phyloP scores from a whole-genome alignment of 2,113 vertebrate genomes.

The Lipophrys pholis region DNA sequence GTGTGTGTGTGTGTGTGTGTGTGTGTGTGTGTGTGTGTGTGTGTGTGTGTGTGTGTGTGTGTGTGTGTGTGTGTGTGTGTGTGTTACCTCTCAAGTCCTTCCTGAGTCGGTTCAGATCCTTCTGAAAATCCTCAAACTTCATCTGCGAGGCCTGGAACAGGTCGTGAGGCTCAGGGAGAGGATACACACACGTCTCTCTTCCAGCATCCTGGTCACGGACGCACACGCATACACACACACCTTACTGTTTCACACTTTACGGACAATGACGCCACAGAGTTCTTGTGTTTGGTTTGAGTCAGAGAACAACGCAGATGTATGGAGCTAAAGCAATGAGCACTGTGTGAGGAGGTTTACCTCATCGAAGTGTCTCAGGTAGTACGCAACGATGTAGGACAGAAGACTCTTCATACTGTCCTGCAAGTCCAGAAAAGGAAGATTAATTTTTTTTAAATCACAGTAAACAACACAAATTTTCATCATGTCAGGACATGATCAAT shows the following conservation, averaged over 20 bases:
- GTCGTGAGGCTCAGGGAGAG: slow-evolving; percentile 96
- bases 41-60: slow-evolving; percentile 12
- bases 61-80: slow-evolving; percentile 1
- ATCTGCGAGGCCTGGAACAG: slow-evolving; percentile 96
- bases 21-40: too few species aligned
- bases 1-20: slow-evolving; percentile 12
- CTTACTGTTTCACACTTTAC: too few species aligned
- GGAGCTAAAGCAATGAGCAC: too few species aligned
- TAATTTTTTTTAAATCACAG: neutral
- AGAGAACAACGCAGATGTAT: too few species aligned
- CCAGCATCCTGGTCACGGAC: slow-evolving; percentile 87
- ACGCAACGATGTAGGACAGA: slow-evolving; percentile 92
- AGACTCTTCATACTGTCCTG: slow-evolving; percentile 95
- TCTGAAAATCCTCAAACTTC: slow-evolving; percentile 98
- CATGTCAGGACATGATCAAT: too few species aligned
- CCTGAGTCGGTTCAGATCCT: slow-evolving; percentile 91
- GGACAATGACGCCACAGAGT: too few species aligned
- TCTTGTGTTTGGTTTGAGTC: too few species aligned
- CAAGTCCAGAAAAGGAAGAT: slow-evolving; percentile 52
- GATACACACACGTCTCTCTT: slow-evolving; percentile 91
- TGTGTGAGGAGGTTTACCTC: slow-evolving; percentile 81
- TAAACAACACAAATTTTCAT: too few species aligned
- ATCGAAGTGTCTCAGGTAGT: slow-evolving; percentile 95
- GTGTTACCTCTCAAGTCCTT: slow-evolving; percentile 93
- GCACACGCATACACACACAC: slow-evolving; percentile 12